These are phyloP conservation scores for Gallinago paraguaiae DNA, from an alignment of 2,113 vertebrate genomes.

Conservation along the genomic window DNA sequence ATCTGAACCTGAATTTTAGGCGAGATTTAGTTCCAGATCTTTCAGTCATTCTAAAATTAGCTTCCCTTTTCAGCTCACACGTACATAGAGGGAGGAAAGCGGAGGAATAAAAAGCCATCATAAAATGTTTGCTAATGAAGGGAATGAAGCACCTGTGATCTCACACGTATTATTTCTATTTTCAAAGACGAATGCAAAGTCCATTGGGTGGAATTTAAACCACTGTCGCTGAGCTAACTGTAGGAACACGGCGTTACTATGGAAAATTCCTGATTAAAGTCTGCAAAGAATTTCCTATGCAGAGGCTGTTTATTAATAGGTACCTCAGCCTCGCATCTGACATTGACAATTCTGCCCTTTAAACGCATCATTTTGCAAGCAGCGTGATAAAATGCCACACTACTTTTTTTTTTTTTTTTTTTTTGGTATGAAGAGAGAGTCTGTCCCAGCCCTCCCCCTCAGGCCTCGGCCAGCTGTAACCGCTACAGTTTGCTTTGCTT, in stretches of 20 bases:
- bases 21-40: conserved; percentile 14
- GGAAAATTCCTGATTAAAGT: conserved; percentile 78
- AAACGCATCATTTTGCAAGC: conserved; percentile 66
- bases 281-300: conserved; percentile 71
- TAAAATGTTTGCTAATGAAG: conserved; percentile 27
- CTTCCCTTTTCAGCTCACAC: neutral
- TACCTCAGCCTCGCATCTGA: conserved; percentile 61
- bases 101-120: neutral
- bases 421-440: neutral
- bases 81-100: neutral
- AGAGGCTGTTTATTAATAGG: conserved; percentile 74
- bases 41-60: conserved; percentile 47
- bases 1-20: neutral
- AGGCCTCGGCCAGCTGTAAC: conserved; percentile 32
- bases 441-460: conserved; percentile 38
- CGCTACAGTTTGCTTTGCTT: conserved; percentile 61
- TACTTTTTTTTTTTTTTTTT: neutral
- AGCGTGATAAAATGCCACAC: conserved; percentile 49
- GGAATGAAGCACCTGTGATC: conserved; percentile 52
- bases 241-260: conserved; percentile 69
- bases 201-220: conserved; percentile 68
- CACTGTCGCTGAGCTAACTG: conserved; percentile 39
- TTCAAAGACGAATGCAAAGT: conserved; percentile 57
- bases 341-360: conserved; percentile 71
- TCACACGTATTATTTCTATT: conserved; percentile 48